Percentiles rank a stretch among this genome's conserved stretches.
Evolutionary conservation across 2,888 invertebrate genomes (phyloP).

Genomic region (Anticlea derivata): DNA sequence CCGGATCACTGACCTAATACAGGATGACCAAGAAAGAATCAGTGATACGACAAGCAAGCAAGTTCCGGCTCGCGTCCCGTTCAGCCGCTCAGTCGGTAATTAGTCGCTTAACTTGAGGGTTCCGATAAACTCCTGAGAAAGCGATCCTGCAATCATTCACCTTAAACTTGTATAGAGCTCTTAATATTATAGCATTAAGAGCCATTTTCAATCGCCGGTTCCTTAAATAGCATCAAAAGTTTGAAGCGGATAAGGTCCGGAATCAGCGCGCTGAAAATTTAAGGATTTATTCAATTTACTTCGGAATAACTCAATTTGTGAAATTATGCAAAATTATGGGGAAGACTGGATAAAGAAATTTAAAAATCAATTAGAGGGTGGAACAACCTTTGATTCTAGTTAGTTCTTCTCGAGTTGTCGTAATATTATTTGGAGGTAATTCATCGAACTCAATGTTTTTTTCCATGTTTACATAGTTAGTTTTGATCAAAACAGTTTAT

Average conservation of each 20-base stretch:
- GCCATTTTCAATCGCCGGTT: slow-evolving; percentile 8
- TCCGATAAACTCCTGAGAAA: slow-evolving; percentile 24
- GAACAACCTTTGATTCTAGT: not conserved
- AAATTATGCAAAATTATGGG: slow-evolving; percentile 18
- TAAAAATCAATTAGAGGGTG: slow-evolving; percentile 12
- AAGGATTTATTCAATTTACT: slow-evolving; percentile 22
- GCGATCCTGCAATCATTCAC: slow-evolving; percentile 21
- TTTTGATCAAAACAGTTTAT: too few relatives aligned
- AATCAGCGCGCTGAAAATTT: not conserved
- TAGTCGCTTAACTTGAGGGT: slow-evolving; percentile 39
- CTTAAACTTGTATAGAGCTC: slow-evolving; percentile 7
- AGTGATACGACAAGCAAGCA: slow-evolving; percentile 15
- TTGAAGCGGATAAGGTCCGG: slow-evolving; percentile 10
- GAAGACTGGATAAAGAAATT: slow-evolving; percentile 10
- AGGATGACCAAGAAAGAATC: too few relatives aligned
- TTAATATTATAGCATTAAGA: slow-evolving; percentile 11
- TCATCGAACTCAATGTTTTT: not conserved
- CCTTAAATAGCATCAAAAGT: slow-evolving; percentile 5
- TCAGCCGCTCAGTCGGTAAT: slow-evolving; percentile 33
- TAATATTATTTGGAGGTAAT: not conserved
- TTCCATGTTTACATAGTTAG: too few relatives aligned
- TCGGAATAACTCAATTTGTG: slow-evolving; percentile 21
- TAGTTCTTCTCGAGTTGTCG: slow-evolving; percentile 1
- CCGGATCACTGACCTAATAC: too few relatives aligned
- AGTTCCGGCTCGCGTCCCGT: slow-evolving; percentile 17